phyloP scores from a whole-genome alignment of 2,888 invertebrate genomes.

The Alloplasta piceator region DNA sequence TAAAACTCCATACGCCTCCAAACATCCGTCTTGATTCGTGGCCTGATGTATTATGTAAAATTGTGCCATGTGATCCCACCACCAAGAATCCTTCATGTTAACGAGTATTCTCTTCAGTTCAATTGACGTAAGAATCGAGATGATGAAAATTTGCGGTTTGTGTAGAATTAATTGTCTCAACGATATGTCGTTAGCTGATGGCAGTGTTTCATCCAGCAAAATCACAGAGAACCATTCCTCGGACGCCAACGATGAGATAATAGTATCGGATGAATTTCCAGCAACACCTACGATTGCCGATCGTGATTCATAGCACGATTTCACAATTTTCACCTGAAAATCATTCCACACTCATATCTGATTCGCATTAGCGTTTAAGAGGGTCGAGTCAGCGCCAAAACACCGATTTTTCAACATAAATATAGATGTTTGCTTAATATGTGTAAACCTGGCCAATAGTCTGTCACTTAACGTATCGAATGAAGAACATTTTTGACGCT shows the following conservation, averaged over 20 bases:
- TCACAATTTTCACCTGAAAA: not conserved
- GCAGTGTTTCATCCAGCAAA: not conserved
- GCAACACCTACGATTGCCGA: not conserved
- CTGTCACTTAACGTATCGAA: too few species aligned
- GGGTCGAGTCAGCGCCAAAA: too few species aligned
- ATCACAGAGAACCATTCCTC: not conserved
- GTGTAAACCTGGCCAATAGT: too few species aligned
- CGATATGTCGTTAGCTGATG: not conserved
- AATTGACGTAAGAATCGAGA: not conserved
- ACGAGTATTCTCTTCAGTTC: not conserved
- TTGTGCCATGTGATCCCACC: conserved; percentile 65
- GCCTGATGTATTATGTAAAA: conserved; percentile 55
- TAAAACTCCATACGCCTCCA: conserved; percentile 52
- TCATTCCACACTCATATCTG: too few species aligned
- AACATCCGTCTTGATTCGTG: conserved; percentile 38
- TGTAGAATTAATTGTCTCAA: not conserved
- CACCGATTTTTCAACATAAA: too few species aligned
- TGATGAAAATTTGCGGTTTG: conserved; percentile 7
- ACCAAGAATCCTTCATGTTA: conserved; percentile 48
- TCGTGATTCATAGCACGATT: not conserved
- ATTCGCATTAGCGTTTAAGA: not conserved
- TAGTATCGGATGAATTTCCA: not conserved
- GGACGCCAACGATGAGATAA: not conserved
- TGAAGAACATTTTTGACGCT: too few species aligned
- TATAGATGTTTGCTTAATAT: too few species aligned